phyloP scores from a whole-genome alignment of 1,140 invertebrate species.

The Drosophila lini region DNA sequence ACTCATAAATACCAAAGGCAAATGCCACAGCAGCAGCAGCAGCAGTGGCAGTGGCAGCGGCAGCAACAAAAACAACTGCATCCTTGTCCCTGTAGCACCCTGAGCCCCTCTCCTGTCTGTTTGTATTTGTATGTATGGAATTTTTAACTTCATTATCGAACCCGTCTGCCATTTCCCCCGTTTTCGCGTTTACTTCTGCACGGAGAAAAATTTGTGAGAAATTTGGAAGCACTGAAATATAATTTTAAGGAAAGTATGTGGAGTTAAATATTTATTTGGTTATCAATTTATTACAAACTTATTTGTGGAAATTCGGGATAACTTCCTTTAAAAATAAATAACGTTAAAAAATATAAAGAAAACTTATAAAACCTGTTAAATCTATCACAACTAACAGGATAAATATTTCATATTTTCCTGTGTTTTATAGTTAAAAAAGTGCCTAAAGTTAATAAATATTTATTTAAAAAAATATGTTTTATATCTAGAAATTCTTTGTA shows the following conservation, averaged over 20 bases:
- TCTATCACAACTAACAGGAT: too few species aligned
- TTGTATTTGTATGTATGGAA: conserved; percentile 81
- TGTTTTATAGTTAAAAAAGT: too few species aligned
- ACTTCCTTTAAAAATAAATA: too few species aligned
- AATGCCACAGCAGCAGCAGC: conserved; percentile 65
- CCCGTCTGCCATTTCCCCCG: conserved; percentile 55
- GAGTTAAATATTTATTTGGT: too few species aligned
- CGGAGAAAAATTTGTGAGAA: not conserved
- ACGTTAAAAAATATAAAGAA: too few species aligned
- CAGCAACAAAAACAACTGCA: conserved; percentile 59
- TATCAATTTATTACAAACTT: too few species aligned
- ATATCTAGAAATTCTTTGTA: too few species aligned
- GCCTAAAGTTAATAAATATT: too few species aligned
- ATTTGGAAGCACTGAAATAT: too few species aligned
- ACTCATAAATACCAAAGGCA: conserved; percentile 82
- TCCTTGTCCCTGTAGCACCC: conserved; percentile 24
- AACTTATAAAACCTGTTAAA: too few species aligned
- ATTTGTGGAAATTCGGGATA: not conserved
- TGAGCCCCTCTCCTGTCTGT: conserved; percentile 30
- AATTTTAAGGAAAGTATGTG: too few species aligned
- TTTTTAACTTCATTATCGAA: conserved; percentile 80
- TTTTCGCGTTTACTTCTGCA: conserved; percentile 44
- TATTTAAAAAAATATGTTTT: too few species aligned
- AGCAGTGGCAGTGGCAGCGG: conserved; percentile 25
- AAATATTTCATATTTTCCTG: not conserved